Percentiles rank a stretch among this genome's conserved stretches.
Evolutionary conservation across 1,140 invertebrate species (phyloP).

Genomic region (Monomorium pharaonis): DNA sequence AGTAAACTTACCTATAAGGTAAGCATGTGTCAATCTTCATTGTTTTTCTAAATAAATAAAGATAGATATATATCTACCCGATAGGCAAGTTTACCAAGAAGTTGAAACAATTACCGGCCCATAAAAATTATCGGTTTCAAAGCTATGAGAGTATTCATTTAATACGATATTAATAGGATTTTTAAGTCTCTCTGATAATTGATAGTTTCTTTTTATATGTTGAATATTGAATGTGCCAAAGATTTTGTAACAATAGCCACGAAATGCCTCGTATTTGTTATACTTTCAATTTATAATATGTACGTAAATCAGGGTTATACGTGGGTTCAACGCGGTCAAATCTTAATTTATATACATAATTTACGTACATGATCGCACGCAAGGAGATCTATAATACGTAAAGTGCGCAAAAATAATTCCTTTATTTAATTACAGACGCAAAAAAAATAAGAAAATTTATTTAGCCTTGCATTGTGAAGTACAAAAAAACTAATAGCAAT

Average conservation of each 20-base stretch:
- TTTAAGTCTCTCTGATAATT: background rate
- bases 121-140: background rate
- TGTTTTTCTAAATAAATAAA: too few relatives aligned
- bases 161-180: background rate
- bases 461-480: background rate
- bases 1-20: too few relatives aligned
- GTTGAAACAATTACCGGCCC: too few relatives aligned
- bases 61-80: too few relatives aligned
- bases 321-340: background rate
- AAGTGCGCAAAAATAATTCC: conserved; percentile 21
- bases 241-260: background rate
- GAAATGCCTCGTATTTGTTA: background rate
- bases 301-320: background rate
- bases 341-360: conserved; percentile 48
- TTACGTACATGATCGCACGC: background rate
- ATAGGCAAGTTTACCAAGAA: too few relatives aligned
- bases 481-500: background rate
- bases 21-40: too few relatives aligned
- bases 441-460: background rate
- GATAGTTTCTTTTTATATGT: background rate
- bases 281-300: conserved; percentile 27
- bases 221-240: background rate
- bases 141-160: background rate
- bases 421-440: background rate
- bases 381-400: background rate